phyloP scores from a whole-genome alignment of 2,113 vertebrate genomes.

The Setophaga coronata region DNA sequence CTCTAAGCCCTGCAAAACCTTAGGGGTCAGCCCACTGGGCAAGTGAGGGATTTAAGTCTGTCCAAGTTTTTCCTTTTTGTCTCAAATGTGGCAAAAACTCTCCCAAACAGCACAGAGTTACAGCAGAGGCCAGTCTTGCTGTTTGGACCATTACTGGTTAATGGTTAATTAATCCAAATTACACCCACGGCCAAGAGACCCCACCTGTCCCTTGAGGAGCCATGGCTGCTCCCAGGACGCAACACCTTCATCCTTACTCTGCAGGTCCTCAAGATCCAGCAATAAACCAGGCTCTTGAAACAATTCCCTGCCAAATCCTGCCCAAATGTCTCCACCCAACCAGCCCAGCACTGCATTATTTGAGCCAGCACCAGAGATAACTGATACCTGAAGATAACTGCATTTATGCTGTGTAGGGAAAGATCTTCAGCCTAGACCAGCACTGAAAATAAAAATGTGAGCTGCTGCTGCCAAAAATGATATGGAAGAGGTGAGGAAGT shows the following conservation, averaged over 20 bases:
- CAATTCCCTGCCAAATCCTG: neutral
- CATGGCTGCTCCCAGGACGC: neutral
- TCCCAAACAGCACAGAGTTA: neutral
- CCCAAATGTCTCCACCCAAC: neutral
- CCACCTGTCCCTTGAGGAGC: neutral
- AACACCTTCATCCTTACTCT: neutral
- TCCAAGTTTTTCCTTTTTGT: neutral
- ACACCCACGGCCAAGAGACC: neutral
- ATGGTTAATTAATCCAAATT: neutral
- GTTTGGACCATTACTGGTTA: neutral
- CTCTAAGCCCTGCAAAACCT: neutral
- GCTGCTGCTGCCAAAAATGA: neutral
- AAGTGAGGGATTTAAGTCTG: neutral
- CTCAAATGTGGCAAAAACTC: neutral
- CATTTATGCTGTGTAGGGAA: rapidly evolving
- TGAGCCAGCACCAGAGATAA: neutral
- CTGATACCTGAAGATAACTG: neutral
- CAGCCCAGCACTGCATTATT: rapidly evolving
- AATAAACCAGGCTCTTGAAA: neutral
- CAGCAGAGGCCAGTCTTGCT: neutral
- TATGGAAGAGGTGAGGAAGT: neutral
- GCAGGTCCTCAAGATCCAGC: neutral
- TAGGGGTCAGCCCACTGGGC: neutral
- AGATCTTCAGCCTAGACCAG: neutral
- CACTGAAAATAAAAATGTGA: neutral